Base-by-base conservation (phyloP, 1,140 invertebrate genomes). In the Sogatella furcifera region DNA sequence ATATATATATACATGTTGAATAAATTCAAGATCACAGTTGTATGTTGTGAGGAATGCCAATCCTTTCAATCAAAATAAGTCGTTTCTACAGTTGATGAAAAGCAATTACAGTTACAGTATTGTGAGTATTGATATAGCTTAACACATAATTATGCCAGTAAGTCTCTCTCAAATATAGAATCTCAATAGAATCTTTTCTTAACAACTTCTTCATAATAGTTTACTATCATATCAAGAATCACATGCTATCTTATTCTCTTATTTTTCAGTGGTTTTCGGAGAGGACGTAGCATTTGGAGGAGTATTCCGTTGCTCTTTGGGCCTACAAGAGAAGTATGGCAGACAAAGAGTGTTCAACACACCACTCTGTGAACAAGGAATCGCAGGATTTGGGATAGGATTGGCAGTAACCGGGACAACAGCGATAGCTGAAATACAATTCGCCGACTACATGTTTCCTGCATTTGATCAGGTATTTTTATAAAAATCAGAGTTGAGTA, bases 201-300 rank as follows among this genome's bases (percentile, higher is more conserved):
- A 31, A 31, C 15, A 56, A 60, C 55, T 57, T 59, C 62, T 41
- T 22, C 28, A 22, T 5, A 14, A 17, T n/a, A 28, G 57, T 61
- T 52, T 31, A 38, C 52, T 56, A 53, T 34, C 24, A 38, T 54
- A 58, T 6, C 21, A 5, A 19, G 11, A 17, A 6, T 49, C 10
- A 17, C 21, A 49, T 19, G 2, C 21, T 1, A n/a, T 28, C 2
- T 52, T 49, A 38, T 34, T 55, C n/a, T 60, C 52, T 34, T 46
- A 61, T 17, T 52, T 55, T 76, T 60, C 68, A 76, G 85, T 98
- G 24, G 71, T 98, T 52, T 99, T 99, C 77, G 97, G 97, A 5
- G 97, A 99, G 77, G 97, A 99, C 76, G 95, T 99, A 0, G 94
- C 87, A 0, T 99, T 99, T 76, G 97, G 97, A 52, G 97, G 97